A percentile compares a stretch with the other conserved stretches of the same genome.
phyloP scores from a whole-genome alignment of 2,888 invertebrate species.

The Osedax frankpressi region DNA sequence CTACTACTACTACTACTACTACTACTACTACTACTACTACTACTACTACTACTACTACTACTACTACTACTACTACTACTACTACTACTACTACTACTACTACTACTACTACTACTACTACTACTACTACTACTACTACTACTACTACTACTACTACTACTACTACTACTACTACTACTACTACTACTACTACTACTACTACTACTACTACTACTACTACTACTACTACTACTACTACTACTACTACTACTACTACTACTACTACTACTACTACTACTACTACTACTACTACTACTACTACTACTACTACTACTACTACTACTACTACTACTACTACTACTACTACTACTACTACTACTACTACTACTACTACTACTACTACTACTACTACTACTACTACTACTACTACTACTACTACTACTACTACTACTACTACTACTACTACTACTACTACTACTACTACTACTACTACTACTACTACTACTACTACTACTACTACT shows the following conservation, averaged over 20 bases:
- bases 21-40: not conserved
- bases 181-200: not conserved
- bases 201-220: not conserved
- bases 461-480: not conserved
- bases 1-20: not conserved
- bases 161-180: not conserved
- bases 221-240: not conserved
- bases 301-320: not conserved
- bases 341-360: not conserved
- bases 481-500: not conserved
- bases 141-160: not conserved
- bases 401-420: not conserved
- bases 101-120: not conserved
- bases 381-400: not conserved
- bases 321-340: not conserved
- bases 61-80: not conserved
- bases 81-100: not conserved
- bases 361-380: not conserved
- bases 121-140: not conserved
- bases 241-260: not conserved
- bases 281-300: not conserved
- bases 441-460: not conserved
- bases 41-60: not conserved
- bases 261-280: not conserved
- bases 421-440: not conserved